Evolutionary conservation across 2,797 vertebrate genomes (phyloP).

Genomic region (Tarsius wallacei): DNA sequence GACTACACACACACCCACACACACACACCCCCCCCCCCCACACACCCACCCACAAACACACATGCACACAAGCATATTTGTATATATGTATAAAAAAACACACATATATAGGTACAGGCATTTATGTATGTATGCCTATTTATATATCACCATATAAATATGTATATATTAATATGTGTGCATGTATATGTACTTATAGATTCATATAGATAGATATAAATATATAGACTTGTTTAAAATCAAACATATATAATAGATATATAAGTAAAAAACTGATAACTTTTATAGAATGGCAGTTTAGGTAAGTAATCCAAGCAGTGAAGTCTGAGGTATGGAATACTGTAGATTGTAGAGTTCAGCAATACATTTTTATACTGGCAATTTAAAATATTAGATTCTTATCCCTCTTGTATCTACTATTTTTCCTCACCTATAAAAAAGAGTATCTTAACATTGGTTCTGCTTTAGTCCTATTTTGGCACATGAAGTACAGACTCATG

Average conservation of each 20-base stretch:
- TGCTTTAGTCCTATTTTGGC: background rate
- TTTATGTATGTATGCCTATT: background rate
- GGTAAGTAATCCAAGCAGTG: background rate
- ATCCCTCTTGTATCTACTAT: background rate
- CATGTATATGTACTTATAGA: background rate
- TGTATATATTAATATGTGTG: background rate
- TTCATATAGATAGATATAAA: background rate
- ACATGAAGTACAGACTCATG: background rate
- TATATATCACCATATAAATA: background rate
- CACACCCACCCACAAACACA: too few relatives aligned
- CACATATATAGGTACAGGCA: background rate
- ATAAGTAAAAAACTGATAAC: background rate
- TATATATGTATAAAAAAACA: background rate
- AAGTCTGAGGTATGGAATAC: background rate
- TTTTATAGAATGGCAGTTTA: background rate
- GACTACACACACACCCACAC: too few relatives aligned
- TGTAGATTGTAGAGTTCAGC: background rate
- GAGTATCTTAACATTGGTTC: background rate
- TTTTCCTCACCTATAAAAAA: background rate
- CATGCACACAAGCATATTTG: too few relatives aligned
- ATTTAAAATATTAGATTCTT: background rate
- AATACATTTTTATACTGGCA: background rate
- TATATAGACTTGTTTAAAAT: background rate
- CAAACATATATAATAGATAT: background rate
- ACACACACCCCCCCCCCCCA: too few relatives aligned